Conservation (phyloP, 2,113 vertebrate genomes). For the Piliocolobus tephrosceles region DNA sequence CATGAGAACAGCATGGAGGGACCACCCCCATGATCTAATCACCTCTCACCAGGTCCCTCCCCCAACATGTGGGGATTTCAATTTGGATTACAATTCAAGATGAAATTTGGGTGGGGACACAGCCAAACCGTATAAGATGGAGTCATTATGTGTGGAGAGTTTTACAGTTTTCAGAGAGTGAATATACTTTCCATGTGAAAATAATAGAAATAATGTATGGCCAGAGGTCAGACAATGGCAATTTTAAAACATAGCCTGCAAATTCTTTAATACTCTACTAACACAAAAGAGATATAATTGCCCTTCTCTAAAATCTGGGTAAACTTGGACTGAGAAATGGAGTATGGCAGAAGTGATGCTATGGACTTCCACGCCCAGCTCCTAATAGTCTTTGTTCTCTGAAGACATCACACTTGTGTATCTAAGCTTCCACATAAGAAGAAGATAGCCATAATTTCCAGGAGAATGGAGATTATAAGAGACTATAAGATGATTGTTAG, state of each 20-base stretch:
- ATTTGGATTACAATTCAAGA: too few species aligned
- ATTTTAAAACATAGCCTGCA: background rate
- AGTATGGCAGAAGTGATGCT: background rate
- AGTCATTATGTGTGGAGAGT: background rate
- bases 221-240: background rate
- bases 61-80: too few species aligned
- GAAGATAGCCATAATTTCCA: background rate
- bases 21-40: too few species aligned
- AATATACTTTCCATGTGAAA: background rate
- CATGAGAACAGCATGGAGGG: too few species aligned
- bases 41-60: too few species aligned
- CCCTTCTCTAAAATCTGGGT: background rate
- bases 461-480: background rate
- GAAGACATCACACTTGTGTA: background rate
- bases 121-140: too few species aligned
- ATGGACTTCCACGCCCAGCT: background rate
- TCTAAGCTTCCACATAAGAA: background rate
- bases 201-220: constrained; percentile 18
- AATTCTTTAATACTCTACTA: background rate
- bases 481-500: background rate
- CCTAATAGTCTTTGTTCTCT: background rate
- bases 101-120: too few species aligned
- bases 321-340: background rate
- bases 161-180: background rate
- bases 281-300: background rate